Percentiles rank a stretch among this genome's conserved stretches.
These are phyloP conservation scores for Tineola bisselliella DNA, from an alignment of 2,888 invertebrate species.

Conservation along the genomic window DNA sequence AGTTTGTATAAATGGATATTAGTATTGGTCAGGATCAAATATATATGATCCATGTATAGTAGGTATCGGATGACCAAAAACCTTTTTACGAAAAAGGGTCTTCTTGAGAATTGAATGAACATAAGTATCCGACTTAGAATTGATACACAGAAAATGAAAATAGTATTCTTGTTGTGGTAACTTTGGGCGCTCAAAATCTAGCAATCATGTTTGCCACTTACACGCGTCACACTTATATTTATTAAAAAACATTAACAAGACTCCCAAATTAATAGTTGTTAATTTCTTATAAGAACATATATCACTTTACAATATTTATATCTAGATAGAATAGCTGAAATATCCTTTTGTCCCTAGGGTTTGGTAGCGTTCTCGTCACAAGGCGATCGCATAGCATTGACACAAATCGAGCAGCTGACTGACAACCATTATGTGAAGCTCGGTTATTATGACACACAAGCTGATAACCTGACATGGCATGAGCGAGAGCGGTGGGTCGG, in stretches of 20 bases:
- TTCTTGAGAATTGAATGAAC: slow-evolving; percentile 6
- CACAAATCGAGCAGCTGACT: slow-evolving; percentile 96
- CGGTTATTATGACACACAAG: slow-evolving; percentile 96
- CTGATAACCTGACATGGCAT: slow-evolving; percentile 94
- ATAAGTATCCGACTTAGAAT: not conserved
- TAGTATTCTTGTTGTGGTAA: not conserved
- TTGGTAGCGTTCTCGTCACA: slow-evolving; percentile 97
- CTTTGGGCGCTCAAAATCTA: not conserved
- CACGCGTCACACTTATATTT: no score
- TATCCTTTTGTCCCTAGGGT: slow-evolving; percentile 70
- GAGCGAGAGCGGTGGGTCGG: slow-evolving; percentile 92
- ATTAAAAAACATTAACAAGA: no score
- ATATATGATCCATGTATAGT: not conserved
- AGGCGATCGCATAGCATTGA: slow-evolving; percentile 98
- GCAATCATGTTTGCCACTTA: no score
- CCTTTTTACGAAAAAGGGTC: slow-evolving; percentile 7
- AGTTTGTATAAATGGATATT: not conserved
- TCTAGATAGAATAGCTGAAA: not conserved
- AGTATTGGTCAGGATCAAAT: not conserved
- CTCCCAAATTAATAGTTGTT: no score
- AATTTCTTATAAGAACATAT: no score
- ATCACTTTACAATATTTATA: not conserved
- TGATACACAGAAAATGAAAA: not conserved
- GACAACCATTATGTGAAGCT: slow-evolving; percentile 94
- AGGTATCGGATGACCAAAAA: not conserved